phyloP scores from a whole-genome alignment of 2,797 vertebrate species.

The Mormyrus hasselquistii region DNA sequence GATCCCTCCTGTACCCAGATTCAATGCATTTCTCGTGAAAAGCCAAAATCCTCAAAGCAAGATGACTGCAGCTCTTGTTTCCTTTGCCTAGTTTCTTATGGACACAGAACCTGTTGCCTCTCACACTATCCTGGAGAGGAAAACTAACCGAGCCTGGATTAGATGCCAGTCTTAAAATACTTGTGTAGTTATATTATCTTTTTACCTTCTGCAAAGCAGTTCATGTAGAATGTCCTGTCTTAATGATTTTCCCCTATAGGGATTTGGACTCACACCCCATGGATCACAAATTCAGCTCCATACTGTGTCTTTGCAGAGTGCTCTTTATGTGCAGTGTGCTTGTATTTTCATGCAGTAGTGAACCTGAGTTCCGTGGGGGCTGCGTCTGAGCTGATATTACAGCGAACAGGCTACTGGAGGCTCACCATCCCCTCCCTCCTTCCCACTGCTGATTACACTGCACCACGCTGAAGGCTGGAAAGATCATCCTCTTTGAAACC shows the following conservation, averaged over 20 bases:
- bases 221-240: not conserved
- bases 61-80: not conserved
- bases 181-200: not conserved
- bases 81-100: not conserved
- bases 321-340: not conserved
- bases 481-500: not conserved
- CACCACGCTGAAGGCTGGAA: not conserved
- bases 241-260: not conserved
- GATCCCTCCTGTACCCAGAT: not conserved
- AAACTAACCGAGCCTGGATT: not conserved
- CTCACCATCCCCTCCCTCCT: not conserved
- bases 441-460: not conserved
- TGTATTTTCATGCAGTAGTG: constrained; percentile 4
- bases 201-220: not conserved
- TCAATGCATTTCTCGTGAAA: not conserved
- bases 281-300: not conserved
- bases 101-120: not conserved
- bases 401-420: constrained; percentile 23
- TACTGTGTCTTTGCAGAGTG: not conserved
- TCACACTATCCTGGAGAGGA: not conserved
- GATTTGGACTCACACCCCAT: not conserved
- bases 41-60: not conserved
- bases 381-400: constrained; percentile 38
- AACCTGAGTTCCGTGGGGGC: constrained; percentile 35
- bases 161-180: not conserved